Evolutionary conservation across 2,888 invertebrate genomes (phyloP).

Genomic region (Furcula furcula): DNA sequence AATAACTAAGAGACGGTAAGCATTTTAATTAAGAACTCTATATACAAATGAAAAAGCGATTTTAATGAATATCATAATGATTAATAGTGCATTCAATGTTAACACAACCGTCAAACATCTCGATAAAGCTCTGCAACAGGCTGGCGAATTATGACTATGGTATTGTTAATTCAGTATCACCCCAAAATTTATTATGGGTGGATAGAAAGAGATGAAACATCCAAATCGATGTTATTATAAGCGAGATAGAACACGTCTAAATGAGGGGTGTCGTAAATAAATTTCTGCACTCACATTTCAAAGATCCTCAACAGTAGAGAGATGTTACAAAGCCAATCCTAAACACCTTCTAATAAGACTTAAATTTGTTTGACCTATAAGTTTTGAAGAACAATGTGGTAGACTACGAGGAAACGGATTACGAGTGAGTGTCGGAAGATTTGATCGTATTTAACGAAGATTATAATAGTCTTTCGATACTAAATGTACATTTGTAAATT

Average conservation of each 20-base stretch:
- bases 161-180: constrained; percentile 69
- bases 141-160: constrained; percentile 63
- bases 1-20: too few relatives aligned
- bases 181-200: constrained; percentile 63
- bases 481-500: too few relatives aligned
- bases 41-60: too few relatives aligned
- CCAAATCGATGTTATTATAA: constrained; percentile 31
- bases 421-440: constrained; percentile 57
- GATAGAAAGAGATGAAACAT: constrained; percentile 44
- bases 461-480: constrained; percentile 45
- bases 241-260: constrained; percentile 54
- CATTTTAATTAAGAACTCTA: too few relatives aligned
- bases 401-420: constrained; percentile 60
- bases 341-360: constrained; percentile 20
- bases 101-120: constrained; percentile 47
- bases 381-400: constrained; percentile 51
- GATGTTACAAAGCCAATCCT: constrained; percentile 25
- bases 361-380: constrained; percentile 24
- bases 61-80: constrained; percentile 11
- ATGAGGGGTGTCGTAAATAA: constrained; percentile 72
- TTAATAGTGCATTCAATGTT: constrained; percentile 33
- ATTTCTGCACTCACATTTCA: constrained; percentile 60
- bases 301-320: constrained; percentile 47
- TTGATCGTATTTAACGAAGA: constrained; percentile 59
- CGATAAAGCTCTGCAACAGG: constrained; percentile 55